Percentiles rank a stretch among this genome's conserved stretches.
Conservation (phyloP, 2,888 invertebrate genomes). For the Drepanosiphum platanoidis region DNA sequence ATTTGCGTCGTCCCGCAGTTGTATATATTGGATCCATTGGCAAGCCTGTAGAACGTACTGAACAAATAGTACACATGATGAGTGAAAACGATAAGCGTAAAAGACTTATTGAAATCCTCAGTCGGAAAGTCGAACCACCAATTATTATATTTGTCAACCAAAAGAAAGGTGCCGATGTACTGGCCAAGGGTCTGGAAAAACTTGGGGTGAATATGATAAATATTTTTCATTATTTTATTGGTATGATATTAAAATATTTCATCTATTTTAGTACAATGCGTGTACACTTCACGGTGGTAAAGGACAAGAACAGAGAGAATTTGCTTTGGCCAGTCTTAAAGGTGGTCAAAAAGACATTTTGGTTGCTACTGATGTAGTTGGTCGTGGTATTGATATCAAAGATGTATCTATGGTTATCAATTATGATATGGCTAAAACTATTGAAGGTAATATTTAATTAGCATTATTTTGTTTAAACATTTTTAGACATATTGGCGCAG, state of each 20-base stretch:
- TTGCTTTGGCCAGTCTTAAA: constrained; percentile 95
- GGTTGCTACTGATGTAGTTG: constrained; percentile 99
- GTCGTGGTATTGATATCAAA: constrained; percentile 99
- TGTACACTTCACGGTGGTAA: constrained; percentile 99
- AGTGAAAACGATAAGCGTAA: constrained; percentile 95
- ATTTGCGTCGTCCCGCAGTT: constrained; percentile 93
- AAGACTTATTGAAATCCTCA: constrained; percentile 93
- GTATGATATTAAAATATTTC: constrained; percentile 8
- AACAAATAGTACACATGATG: constrained; percentile 96
- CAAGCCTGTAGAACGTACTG: constrained; percentile 96
- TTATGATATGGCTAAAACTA: constrained; percentile 99
- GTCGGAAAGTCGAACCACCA: constrained; percentile 92
- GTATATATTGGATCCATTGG: constrained; percentile 97
- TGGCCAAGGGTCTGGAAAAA: constrained; percentile 96
- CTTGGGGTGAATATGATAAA: constrained; percentile 74
- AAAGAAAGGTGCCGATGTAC: constrained; percentile 98
- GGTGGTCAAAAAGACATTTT: constrained; percentile 96
- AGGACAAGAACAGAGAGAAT: constrained; percentile 99
- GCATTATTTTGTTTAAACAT: background rate
- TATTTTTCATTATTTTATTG: background rate
- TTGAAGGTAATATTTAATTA: constrained; percentile 76
- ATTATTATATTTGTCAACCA: constrained; percentile 99
- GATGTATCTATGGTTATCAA: constrained; percentile 99
- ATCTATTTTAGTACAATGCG: constrained; percentile 80
- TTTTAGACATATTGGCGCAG: background rate